These are phyloP conservation scores for Cichladusa arquata DNA, from an alignment of 2,113 vertebrate species.

Conservation along the genomic window DNA sequence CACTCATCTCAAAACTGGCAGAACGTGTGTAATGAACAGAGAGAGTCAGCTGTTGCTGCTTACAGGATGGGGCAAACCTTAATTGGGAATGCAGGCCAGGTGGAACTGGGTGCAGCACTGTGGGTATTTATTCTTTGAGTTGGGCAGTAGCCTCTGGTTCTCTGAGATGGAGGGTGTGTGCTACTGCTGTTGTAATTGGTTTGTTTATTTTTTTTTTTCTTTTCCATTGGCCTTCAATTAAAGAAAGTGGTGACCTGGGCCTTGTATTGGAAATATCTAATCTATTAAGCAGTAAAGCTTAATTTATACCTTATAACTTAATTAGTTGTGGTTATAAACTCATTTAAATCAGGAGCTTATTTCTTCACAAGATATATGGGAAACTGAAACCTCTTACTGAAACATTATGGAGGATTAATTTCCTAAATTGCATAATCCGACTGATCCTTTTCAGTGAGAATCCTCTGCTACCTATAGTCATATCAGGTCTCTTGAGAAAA, in stretches of 20 bases:
- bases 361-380: neutral
- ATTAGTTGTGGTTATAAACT: neutral
- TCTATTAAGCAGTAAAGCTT: neutral
- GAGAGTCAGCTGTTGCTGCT: neutral
- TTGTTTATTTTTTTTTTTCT: rapidly evolving
- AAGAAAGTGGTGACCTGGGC: neutral
- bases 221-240: neutral
- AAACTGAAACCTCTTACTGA: neutral
- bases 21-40: neutral
- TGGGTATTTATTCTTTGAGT: neutral
- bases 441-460: neutral
- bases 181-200: neutral
- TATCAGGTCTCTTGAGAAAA: neutral
- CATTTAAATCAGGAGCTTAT: neutral
- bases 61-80: neutral
- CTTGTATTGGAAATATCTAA: neutral
- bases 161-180: neutral
- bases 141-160: neutral
- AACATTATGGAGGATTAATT: neutral
- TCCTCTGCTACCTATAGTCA: neutral
- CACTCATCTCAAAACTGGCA: neutral
- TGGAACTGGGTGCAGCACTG: neutral
- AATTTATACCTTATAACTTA: neutral
- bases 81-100: rapidly evolving
- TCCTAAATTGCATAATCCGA: neutral